phyloP scores from a whole-genome alignment of 2,113 vertebrate genomes.

The Uropsilus gracilis region DNA sequence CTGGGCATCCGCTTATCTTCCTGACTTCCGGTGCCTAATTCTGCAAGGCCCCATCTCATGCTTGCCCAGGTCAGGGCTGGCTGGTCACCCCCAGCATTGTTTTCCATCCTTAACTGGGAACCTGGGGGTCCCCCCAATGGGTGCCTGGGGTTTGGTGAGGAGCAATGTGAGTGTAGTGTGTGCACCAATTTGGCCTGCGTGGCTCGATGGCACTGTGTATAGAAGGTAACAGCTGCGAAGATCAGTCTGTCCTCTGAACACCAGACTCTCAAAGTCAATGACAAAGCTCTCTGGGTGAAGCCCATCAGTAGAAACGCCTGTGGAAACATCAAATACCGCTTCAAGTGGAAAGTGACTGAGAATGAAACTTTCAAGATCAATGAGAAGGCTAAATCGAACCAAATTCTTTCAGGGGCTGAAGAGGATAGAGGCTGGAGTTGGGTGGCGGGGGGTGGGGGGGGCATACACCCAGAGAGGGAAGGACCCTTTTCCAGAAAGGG shows the following conservation, averaged over 20 bases:
- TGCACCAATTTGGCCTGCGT: conserved; percentile 66
- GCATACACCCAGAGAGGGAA: conserved; percentile 40
- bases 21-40: background rate
- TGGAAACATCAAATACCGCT: conserved; percentile 77
- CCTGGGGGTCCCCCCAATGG: background rate
- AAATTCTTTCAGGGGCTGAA: conserved; percentile 72
- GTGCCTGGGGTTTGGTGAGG: background rate
- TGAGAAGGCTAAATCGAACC: conserved; percentile 67
- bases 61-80: background rate
- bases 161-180: background rate
- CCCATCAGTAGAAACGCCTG: conserved; percentile 70
- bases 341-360: conserved; percentile 62
- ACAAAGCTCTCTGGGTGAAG: conserved; percentile 81
- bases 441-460: background rate
- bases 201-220: conserved; percentile 73
- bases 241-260: conserved; percentile 79
- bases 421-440: conserved; percentile 40
- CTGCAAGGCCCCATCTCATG: background rate
- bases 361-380: conserved; percentile 75
- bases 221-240: conserved; percentile 74
- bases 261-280: conserved; percentile 78
- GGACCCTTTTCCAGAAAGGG: conserved; percentile 43
- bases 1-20: background rate
- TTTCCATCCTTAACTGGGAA: background rate
- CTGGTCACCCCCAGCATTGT: background rate